A percentile compares a stretch with the other conserved stretches of the same genome.
Conservation (phyloP, 2,888 invertebrate genomes). For the Drosophila aldrichi region DNA sequence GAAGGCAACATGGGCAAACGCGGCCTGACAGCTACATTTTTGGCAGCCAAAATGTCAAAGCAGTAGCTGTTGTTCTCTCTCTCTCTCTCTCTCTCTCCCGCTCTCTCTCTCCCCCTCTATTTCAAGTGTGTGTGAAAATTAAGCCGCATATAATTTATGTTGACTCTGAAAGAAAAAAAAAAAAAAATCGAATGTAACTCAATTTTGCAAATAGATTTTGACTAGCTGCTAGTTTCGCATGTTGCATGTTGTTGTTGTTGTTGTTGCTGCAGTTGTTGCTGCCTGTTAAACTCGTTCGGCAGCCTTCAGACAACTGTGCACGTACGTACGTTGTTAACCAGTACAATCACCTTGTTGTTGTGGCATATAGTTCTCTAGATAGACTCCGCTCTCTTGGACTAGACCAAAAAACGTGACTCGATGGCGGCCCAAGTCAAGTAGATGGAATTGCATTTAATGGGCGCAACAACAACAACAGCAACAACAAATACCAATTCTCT, state of each 20-base stretch:
- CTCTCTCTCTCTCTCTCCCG: not conserved
- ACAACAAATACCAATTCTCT: constrained; percentile 50
- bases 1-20: constrained; percentile 10
- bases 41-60: constrained; percentile 60
- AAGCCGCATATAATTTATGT: constrained; percentile 75
- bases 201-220: constrained; percentile 71
- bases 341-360: constrained; percentile 73
- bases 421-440: constrained; percentile 61
- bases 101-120: not conserved
- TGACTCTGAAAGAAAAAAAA: constrained; percentile 76
- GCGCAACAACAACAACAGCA: constrained; percentile 45
- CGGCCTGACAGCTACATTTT: constrained; percentile 2
- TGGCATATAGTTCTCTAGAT: constrained; percentile 15
- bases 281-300: constrained; percentile 65
- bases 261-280: constrained; percentile 15
- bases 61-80: not conserved
- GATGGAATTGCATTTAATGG: constrained; percentile 80
- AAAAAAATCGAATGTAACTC: constrained; percentile 72
- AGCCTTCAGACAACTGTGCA: constrained; percentile 78
- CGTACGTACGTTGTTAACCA: constrained; percentile 72
- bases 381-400: constrained; percentile 29
- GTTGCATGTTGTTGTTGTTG: constrained; percentile 4
- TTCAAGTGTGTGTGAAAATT: constrained; percentile 59
- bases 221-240: constrained; percentile 12
- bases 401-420: constrained; percentile 73